phyloP scores from a whole-genome alignment of 2,888 invertebrate genomes.

The Dryadula phaetusa region DNA sequence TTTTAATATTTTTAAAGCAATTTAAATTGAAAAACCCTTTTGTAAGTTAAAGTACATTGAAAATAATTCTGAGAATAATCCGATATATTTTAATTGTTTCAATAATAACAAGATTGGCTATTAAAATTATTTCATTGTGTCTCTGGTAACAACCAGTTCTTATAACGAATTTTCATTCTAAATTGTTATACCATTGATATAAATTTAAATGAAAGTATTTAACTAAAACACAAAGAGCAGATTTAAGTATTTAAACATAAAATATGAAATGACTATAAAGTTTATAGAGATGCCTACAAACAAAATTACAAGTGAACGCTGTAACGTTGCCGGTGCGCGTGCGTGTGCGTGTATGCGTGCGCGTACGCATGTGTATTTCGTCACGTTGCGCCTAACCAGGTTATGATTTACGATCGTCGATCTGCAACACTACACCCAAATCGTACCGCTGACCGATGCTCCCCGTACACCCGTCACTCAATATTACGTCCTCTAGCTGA shows the following conservation, averaged over 20 bases:
- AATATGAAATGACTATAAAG: not conserved
- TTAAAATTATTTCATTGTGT: no score
- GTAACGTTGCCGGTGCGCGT: slow-evolving; percentile 22
- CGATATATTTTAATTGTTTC: no score
- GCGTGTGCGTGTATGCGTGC: not conserved
- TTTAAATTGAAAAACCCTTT: no score
- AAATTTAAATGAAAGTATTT: no score
- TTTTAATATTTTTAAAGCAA: not conserved
- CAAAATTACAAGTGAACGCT: slow-evolving; percentile 22
- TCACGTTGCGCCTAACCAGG: slow-evolving; percentile 31
- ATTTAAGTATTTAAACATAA: not conserved
- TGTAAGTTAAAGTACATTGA: no score
- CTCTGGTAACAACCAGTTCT: no score
- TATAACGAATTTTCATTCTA: no score
- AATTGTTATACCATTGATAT: no score
- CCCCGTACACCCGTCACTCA: not conserved
- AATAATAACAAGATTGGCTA: no score
- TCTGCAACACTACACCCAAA: slow-evolving; percentile 24
- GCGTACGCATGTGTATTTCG: not conserved
- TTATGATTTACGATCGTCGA: slow-evolving; percentile 37
- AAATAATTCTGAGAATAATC: no score
- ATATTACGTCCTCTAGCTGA: not conserved
- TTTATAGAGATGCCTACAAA: not conserved
- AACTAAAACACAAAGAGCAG: no score
- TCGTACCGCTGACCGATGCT: not conserved